A percentile compares a stretch with the other conserved stretches of the same genome.
phyloP scores from a whole-genome alignment of 2,113 vertebrate genomes.

The Chloropsis hardwickii region DNA sequence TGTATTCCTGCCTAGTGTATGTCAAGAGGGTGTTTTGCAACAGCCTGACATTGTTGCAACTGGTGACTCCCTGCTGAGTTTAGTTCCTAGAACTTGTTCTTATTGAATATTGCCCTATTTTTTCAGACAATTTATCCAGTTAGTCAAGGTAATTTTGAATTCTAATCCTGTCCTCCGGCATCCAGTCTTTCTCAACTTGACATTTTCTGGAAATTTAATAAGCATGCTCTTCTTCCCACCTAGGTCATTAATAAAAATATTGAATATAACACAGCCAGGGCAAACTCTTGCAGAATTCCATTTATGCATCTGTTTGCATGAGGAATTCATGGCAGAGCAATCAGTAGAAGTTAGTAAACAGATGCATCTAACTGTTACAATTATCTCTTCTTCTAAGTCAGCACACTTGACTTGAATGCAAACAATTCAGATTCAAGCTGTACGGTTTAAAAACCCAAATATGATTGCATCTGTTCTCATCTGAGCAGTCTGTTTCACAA shows the following conservation, averaged over 20 bases:
- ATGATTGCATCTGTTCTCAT: conserved; percentile 28
- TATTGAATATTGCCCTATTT: not conserved
- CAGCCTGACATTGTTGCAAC: not conserved
- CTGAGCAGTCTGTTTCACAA: not conserved
- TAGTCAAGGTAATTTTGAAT: conserved; percentile 7
- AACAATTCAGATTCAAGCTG: not conserved
- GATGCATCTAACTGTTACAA: not conserved
- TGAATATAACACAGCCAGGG: not conserved
- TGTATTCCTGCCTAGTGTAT: not conserved
- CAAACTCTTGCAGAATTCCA: not conserved
- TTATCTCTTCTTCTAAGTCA: conserved; percentile 27
- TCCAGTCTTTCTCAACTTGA: not conserved
- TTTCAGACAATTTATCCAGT: not conserved
- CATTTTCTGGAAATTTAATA: conserved; percentile 8
- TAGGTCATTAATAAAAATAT: conserved; percentile 6
- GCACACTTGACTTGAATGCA: not conserved
- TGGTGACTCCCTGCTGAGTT: not conserved
- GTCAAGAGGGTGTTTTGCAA: not conserved
- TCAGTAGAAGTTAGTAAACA: not conserved
- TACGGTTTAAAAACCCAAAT: not conserved
- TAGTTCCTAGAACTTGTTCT: not conserved
- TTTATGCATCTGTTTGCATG: not conserved
- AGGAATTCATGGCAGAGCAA: not conserved
- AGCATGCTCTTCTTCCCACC: not conserved
- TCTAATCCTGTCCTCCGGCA: not conserved